Evolutionary conservation across 2,797 vertebrate species (phyloP), one percentile per base, ranked within the genome.

Genomic region (Strix occidentalis): DNA sequence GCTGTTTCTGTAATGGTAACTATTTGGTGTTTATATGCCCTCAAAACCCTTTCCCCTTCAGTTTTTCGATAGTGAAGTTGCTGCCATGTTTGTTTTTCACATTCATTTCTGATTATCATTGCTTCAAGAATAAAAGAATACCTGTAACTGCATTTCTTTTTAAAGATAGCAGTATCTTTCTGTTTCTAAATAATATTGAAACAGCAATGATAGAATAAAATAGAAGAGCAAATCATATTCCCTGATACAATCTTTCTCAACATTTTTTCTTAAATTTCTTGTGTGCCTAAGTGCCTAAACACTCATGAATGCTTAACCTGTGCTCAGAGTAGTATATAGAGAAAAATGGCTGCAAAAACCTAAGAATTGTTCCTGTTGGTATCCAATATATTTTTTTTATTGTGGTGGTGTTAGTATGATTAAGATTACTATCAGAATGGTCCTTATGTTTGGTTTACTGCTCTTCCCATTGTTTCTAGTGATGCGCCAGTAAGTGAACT

Each of bases 401-500:
- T 68, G 10, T 72, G 11, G 8, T 57, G 17, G 6, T 57, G 25
- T 65, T 91, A 50, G 51, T 69, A 33, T 26, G 28, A 54, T 72
- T 89, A 57, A 63, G 18, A 51, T 64, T 69, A 9, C 15, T 72
- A 4, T 74, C 37, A 46, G 17, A 74, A 28, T 53, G 20, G 76
- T 93, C 20, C 18, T 84, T 60, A 26, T 18, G 13, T 31, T 60
- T 96, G 35, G 85, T 37, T 90, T 64, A 15, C 13, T 87, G 25
- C 24, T 88, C 48, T 97, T 93, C 63, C 46, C 80, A 13, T 96
- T 96, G 41, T 96, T 80, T 85, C 43, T 79, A 98, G 98, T 94
- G 99, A 99, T 37, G 99, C 99, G 86, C 99, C 99, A 1, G 98
- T 98, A 74, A 98, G 98, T 74, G 98, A 98, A 79, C 98, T 98